Conservation (phyloP, 2,888 invertebrate genomes). For the Lapara coniferarum region DNA sequence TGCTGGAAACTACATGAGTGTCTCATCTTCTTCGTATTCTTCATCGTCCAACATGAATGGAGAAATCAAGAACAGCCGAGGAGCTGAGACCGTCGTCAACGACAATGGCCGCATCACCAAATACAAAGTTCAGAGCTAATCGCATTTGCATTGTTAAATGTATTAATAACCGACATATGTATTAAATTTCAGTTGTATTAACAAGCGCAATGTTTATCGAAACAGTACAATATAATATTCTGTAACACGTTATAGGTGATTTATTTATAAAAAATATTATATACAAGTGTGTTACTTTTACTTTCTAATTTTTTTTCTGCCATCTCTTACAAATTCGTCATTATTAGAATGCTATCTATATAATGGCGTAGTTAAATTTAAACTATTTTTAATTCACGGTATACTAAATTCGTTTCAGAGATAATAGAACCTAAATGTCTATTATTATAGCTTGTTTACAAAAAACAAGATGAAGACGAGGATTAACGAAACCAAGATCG, state of each 20-base stretch:
- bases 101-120: conserved; percentile 89
- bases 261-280: not conserved
- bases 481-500: conserved; percentile 37
- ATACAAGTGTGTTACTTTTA: not conserved
- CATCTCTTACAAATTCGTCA: no score
- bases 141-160: not conserved
- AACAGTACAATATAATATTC: conserved; percentile 15
- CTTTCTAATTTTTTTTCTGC: no score
- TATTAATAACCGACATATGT: not conserved
- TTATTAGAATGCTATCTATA: no score
- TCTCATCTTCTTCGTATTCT: conserved; percentile 86
- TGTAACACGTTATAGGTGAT: not conserved
- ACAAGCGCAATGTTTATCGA: not conserved
- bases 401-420: not conserved
- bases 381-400: not conserved
- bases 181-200: not conserved
- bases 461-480: conserved; percentile 25
- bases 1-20: conserved; percentile 64
- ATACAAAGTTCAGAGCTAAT: conserved; percentile 74
- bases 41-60: conserved; percentile 85
- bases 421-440: not conserved
- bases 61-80: conserved; percentile 76
- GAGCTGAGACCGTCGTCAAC: conserved; percentile 87
- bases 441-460: not conserved
- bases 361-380: no score